These are phyloP conservation scores for Ancistrus triradiatus DNA, from an alignment of 2,113 vertebrate species.

Conservation along the genomic window DNA sequence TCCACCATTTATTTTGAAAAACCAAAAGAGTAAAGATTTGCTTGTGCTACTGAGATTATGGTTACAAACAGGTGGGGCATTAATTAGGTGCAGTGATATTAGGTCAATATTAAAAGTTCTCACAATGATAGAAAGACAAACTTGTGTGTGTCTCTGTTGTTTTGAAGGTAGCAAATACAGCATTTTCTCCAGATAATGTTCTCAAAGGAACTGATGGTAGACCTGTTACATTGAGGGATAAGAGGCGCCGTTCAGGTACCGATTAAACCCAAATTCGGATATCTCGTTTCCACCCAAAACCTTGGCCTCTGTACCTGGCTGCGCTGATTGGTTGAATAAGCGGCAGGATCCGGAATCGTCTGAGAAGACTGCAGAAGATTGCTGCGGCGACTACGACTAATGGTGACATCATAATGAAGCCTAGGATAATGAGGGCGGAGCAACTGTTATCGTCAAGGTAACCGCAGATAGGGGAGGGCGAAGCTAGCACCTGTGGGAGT, in stretches of 20 bases:
- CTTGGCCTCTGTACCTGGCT: conserved; percentile 69
- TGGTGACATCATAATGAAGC: conserved; percentile 91
- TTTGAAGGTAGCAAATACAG: no score
- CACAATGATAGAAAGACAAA: no score
- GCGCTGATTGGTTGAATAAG: conserved; percentile 68
- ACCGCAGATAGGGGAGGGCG: conserved; percentile 74
- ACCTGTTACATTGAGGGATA: no score
- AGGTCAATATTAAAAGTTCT: no score
- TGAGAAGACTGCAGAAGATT: conserved; percentile 76
- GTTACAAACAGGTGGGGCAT: no score
- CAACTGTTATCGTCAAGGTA: conserved; percentile 89
- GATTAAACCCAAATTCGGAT: conserved; percentile 81
- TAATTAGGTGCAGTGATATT: no score
- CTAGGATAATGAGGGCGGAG: conserved; percentile 88
- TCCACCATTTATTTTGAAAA: no score
- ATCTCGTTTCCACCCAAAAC: conserved; percentile 62
- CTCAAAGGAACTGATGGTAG: no score
- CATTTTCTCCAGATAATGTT: no score
- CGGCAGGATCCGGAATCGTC: conserved; percentile 74
- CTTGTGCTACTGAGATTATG: no score
- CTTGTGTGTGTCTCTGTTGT: no score
- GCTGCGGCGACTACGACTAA: conserved; percentile 86
- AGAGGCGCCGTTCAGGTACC: not conserved
- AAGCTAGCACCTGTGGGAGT: conserved; percentile 72
- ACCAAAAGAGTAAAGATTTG: no score